These are phyloP conservation scores for Torymus texanus DNA, from an alignment of 2,888 invertebrate genomes.

Conservation along the genomic window DNA sequence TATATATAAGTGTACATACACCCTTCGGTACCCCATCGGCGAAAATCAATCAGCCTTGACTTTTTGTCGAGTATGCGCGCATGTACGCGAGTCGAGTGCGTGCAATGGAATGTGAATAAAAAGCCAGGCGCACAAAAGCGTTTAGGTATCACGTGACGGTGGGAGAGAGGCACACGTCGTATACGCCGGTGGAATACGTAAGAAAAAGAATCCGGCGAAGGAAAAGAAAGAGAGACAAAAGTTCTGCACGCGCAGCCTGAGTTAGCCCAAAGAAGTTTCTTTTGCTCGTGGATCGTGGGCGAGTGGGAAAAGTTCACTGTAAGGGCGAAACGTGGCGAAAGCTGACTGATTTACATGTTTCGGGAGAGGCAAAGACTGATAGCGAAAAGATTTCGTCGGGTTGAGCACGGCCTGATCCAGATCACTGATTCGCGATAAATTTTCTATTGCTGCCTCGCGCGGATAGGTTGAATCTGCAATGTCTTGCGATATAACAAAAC, in stretches of 20 bases:
- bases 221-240: conserved; percentile 11
- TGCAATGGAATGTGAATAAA: conserved; percentile 22
- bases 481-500: no score
- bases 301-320: not conserved
- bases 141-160: no score
- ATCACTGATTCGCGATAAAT: no score
- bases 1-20: no score
- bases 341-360: conserved; percentile 23
- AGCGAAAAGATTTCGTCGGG: conserved; percentile 4
- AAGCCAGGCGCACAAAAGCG: not conserved
- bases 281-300: not conserved
- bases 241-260: not conserved
- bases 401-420: no score
- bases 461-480: no score
- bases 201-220: no score
- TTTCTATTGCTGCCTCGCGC: no score
- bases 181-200: no score
- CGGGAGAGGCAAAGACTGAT: not conserved
- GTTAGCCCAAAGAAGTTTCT: not conserved
- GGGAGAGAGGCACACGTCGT: no score
- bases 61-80: not conserved
- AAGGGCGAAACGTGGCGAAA: no score
- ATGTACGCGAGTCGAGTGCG: conserved; percentile 5
- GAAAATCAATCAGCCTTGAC: conserved; percentile 37
- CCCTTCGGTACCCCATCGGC: not conserved